phyloP scores from a whole-genome alignment of 2,113 vertebrate genomes.

The Ophiodon elongatus region DNA sequence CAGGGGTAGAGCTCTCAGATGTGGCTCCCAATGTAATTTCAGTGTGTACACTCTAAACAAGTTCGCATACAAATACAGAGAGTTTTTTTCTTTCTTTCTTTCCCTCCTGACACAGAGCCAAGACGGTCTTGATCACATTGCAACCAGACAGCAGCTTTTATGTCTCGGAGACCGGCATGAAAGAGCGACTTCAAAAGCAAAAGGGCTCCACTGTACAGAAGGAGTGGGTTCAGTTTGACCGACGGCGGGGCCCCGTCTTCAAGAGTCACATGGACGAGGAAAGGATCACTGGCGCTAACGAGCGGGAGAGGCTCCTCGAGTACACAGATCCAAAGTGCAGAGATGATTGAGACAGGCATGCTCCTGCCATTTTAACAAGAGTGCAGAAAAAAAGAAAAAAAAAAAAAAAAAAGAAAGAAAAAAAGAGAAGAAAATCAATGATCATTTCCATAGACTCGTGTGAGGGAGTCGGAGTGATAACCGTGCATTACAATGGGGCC shows the following conservation, averaged over 20 bases:
- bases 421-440: conserved; percentile 70
- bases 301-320: conserved; percentile 24
- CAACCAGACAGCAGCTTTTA: conserved; percentile 29
- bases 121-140: conserved; percentile 17
- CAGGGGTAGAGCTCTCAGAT: conserved; percentile 26
- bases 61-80: conserved; percentile 32
- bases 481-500: conserved; percentile 68
- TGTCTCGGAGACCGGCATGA: conserved; percentile 4
- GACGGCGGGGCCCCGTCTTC: neutral
- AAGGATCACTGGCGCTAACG: conserved; percentile 52
- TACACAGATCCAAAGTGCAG: conserved; percentile 48
- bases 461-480: conserved; percentile 69
- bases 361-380: conserved; percentile 37
- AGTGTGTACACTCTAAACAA: conserved; percentile 58
- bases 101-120: neutral
- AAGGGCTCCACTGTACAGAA: neutral
- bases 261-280: conserved; percentile 12
- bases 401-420: neutral
- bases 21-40: conserved; percentile 49
- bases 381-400: neutral
- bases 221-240: conserved; percentile 10
- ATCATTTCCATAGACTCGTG: conserved; percentile 74
- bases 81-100: conserved; percentile 1
- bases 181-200: conserved; percentile 37
- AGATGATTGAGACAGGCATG: conserved; percentile 67